These are phyloP conservation scores for Gorsachius goisagi DNA, from an alignment of 2,113 vertebrate genomes.

Conservation along the genomic window DNA sequence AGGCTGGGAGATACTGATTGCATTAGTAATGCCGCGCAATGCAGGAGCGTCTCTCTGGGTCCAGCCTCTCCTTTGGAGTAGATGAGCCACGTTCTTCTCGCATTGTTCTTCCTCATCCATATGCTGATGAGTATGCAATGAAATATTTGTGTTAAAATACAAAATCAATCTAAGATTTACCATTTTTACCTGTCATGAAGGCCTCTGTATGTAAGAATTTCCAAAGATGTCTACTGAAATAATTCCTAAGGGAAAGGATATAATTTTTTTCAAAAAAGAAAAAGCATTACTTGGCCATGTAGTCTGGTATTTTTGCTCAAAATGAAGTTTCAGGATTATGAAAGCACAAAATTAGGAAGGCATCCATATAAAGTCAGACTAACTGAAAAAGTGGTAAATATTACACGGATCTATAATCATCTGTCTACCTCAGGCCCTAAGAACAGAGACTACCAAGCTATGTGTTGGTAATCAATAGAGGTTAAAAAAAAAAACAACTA, in stretches of 20 bases:
- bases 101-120: not conserved
- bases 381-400: not conserved
- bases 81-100: not conserved
- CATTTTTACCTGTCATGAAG: not conserved
- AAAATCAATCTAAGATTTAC: not conserved
- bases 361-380: not conserved
- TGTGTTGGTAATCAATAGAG: not conserved
- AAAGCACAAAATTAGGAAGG: not conserved
- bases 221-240: not conserved
- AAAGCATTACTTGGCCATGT: fast-evolving
- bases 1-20: not conserved
- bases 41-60: not conserved
- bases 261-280: not conserved
- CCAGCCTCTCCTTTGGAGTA: not conserved
- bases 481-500: not conserved
- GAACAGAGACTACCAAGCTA: not conserved
- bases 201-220: not conserved
- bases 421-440: not conserved
- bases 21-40: not conserved
- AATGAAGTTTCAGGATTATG: not conserved
- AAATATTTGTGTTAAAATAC: not conserved
- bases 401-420: too few species aligned
- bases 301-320: not conserved
- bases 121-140: not conserved
- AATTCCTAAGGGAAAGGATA: not conserved